phyloP scores from a whole-genome alignment of 2,888 invertebrate species.

The Clivina fossor region DNA sequence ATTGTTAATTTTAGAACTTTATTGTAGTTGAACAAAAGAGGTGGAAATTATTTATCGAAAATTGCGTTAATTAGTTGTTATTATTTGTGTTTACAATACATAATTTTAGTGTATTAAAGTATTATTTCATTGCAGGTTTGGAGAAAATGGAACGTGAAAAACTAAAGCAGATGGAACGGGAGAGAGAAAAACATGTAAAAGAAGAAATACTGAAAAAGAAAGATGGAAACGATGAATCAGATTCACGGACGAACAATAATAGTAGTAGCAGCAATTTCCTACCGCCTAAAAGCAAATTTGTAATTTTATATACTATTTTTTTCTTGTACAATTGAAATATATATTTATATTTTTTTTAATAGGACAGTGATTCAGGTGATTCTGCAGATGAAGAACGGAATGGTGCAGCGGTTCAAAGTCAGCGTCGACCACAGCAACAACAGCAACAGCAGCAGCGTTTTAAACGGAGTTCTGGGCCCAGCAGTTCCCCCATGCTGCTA shows the following conservation, averaged over 20 bases:
- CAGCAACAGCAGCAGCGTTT: background rate
- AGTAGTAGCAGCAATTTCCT: too few species aligned
- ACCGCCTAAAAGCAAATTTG: conserved; percentile 64
- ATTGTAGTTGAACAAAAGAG: too few species aligned
- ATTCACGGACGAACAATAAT: conserved; percentile 46
- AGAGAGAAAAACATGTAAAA: conserved; percentile 66
- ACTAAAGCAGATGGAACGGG: conserved; percentile 79
- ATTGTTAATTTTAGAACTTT: too few species aligned
- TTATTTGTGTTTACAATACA: too few species aligned
- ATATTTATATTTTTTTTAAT: conserved; percentile 26
- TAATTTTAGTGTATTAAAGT: too few species aligned
- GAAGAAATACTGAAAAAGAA: conserved; percentile 61
- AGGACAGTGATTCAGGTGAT: conserved; percentile 54
- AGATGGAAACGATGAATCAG: conserved; percentile 58
- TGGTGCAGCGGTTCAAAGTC: conserved; percentile 46
- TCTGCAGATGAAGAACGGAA: conserved; percentile 57
- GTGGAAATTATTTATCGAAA: too few species aligned
- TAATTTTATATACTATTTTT: conserved; percentile 52
- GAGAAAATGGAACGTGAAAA: conserved; percentile 98
- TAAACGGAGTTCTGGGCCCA: conserved; percentile 9
- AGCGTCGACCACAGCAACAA: conserved; percentile 34
- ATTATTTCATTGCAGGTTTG: too few species aligned
- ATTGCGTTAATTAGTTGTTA: too few species aligned
- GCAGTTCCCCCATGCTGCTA: conserved; percentile 40
- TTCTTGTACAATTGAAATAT: background rate